phyloP scores from a whole-genome alignment of 30 jellyfish, hydroid and myxozoan genomes.

The Aurelia aurita region DNA sequence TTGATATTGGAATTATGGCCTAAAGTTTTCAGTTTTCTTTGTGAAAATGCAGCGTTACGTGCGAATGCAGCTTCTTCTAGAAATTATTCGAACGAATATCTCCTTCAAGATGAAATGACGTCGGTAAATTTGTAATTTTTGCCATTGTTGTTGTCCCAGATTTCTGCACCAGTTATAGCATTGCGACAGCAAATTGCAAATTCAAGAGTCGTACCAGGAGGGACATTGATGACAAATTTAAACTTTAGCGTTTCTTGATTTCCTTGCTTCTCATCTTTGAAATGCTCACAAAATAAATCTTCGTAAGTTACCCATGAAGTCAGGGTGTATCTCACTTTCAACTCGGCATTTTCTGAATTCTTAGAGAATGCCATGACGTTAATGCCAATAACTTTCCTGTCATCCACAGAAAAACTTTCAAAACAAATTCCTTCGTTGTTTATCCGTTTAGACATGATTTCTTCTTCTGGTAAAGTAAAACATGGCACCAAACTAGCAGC shows the following conservation, averaged over 20 bases:
- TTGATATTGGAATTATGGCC: too few species aligned
- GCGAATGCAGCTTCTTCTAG: too few species aligned
- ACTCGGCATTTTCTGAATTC: conserved; percentile 11
- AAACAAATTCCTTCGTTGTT: neutral
- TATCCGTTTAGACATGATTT: neutral
- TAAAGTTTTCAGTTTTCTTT: too few species aligned
- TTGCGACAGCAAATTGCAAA: conserved; percentile 57
- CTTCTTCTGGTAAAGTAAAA: conserved; percentile 11
- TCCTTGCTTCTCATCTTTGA: neutral
- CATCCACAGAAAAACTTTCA: conserved; percentile 14
- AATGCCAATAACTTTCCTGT: conserved; percentile 30
- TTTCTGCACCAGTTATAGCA: conserved; percentile 13
- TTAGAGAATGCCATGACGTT: neutral
- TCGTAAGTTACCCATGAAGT: conserved; percentile 18
- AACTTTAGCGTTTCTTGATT: neutral
- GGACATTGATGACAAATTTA: conserved; percentile 35
- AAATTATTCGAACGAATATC: too few species aligned
- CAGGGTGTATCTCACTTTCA: conserved; percentile 50
- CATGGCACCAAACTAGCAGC: conserved; percentile 34
- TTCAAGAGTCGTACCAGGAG: conserved; percentile 38
- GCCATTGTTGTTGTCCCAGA: conserved; percentile 56
- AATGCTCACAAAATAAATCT: conserved; percentile 6
- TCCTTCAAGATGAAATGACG: neutral
- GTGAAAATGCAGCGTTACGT: too few species aligned
- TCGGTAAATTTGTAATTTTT: conserved; percentile 51